A percentile compares a stretch with the other conserved stretches of the same genome.
phyloP scores from a whole-genome alignment of 2,113 vertebrate genomes.

The Chroicocephalus ridibundus region DNA sequence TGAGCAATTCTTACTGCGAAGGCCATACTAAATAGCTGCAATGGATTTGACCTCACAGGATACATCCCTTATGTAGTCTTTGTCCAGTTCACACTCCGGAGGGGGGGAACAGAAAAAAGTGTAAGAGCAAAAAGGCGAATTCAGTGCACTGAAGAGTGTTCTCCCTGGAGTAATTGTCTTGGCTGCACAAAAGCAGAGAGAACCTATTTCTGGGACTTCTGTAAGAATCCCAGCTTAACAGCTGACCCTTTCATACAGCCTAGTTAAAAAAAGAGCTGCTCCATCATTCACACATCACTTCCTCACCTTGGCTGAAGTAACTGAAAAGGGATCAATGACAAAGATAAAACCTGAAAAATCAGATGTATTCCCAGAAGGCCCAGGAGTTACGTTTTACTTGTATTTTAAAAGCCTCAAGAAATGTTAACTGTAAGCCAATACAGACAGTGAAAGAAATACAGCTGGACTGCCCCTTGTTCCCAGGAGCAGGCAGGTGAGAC shows the following conservation, averaged over 20 bases:
- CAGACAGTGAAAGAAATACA: not conserved
- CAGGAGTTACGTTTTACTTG: not conserved
- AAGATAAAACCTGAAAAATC: constrained; percentile 38
- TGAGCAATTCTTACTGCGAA: not conserved
- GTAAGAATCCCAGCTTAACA: constrained; percentile 18
- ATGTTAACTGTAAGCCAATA: not conserved
- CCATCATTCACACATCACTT: constrained; percentile 7
- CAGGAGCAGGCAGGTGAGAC: not conserved
- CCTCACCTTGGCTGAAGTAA: constrained; percentile 15
- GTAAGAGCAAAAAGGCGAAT: not conserved
- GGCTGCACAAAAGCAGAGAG: constrained; percentile 17
- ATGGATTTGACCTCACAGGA: constrained; percentile 8
- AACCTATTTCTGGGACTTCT: constrained; percentile 30
- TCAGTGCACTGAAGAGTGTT: not conserved
- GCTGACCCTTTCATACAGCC: not conserved
- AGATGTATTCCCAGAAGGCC: not conserved
- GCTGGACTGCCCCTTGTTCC: not conserved
- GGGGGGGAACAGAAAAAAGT: not conserved
- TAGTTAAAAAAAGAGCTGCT: not conserved
- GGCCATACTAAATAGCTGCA: not conserved
- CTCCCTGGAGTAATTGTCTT: constrained; percentile 25
- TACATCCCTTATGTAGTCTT: not conserved
- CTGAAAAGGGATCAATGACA: constrained; percentile 7
- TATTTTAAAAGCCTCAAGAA: constrained; percentile 26
- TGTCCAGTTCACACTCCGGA: not conserved